phyloP scores from a whole-genome alignment of 1,140 invertebrate species.

The Drosophila sulfurigaster region DNA sequence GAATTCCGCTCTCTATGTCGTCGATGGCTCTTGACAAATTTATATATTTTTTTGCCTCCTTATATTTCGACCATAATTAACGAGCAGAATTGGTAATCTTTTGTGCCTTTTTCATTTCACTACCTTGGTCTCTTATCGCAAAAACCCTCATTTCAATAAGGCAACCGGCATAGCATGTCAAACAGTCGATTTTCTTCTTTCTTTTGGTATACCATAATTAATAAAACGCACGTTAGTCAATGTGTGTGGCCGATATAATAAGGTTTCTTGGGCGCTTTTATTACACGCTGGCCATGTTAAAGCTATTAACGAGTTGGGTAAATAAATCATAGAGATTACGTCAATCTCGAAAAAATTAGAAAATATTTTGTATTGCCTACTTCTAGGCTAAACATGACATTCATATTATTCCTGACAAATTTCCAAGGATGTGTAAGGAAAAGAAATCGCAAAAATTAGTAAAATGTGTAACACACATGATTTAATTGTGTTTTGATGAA shows the following conservation, averaged over 20 bases:
- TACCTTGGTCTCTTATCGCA: constrained; percentile 65
- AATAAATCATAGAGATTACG: too few relatives aligned
- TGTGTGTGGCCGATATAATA: constrained; percentile 58
- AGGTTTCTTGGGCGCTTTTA: not conserved
- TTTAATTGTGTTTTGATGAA: too few relatives aligned
- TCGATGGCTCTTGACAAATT: constrained; percentile 52
- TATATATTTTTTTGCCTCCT: constrained; percentile 40
- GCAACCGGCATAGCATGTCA: constrained; percentile 60
- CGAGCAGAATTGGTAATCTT: constrained; percentile 71
- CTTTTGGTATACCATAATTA: constrained; percentile 48
- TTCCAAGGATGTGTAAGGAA: too few relatives aligned
- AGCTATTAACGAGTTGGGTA: not conserved
- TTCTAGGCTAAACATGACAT: too few relatives aligned
- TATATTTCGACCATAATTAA: constrained; percentile 67
- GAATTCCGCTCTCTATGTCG: constrained; percentile 47
- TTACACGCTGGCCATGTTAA: not conserved
- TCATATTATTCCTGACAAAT: too few relatives aligned
- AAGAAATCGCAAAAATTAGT: too few relatives aligned
- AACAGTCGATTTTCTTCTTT: constrained; percentile 23
- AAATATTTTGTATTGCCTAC: too few relatives aligned
- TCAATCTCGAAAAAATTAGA: too few relatives aligned
- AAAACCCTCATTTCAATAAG: constrained; percentile 46
- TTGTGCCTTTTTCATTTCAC: constrained; percentile 64
- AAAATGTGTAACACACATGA: too few relatives aligned
- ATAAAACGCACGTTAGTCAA: constrained; percentile 42